Base-by-base conservation (phyloP, 1,140 invertebrate species). In the Drosophila ambigua region DNA sequence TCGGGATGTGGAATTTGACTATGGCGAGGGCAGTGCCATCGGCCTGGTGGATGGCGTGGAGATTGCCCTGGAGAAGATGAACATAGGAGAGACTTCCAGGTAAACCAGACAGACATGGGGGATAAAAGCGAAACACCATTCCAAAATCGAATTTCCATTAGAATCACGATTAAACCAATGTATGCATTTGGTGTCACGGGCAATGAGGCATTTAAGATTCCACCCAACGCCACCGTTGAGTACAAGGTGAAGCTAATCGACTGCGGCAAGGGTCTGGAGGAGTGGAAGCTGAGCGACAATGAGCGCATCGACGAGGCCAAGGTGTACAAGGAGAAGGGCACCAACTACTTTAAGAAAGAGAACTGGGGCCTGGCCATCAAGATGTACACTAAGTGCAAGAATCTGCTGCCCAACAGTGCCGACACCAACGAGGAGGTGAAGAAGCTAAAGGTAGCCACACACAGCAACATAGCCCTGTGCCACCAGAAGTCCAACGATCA, bases 241-340 rank as follows among this genome's bases (percentile, higher is more conserved):
- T 99, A 99, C 92, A 94, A 94, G 48, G 95, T 98, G 1, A 96
- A 95, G 52, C 90, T 99, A 31, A 95, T 95, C 28, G 95, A 94
- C 65, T 98, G 98, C 92, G 97, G 98, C 92, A 97, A 97, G 31
- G 83, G 93, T 0, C 94, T 95, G 79, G 96, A 97, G 72, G 92
- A 92, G n/a, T 99, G 97, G 97, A 94, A 95, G 31, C 93, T 99
- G 93, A 95, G 96, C 63, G 93, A 92, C 13, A 90, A 93, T 5
- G 96, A 98, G 89, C 97, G 96, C 89, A 77, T 99, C 15, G 95
- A 96, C 58, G 95, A 97, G 79, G 95, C 96, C 1, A 95, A 96
- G 91, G 92, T 96, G 5, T 95, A 94, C 45, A 99, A 99, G 93
- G 96, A 97, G 52, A 98, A 97, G 92, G 98, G 98, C 52, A 99